phyloP scores from a whole-genome alignment of 2,797 vertebrate genomes.

The Huso huso region DNA sequence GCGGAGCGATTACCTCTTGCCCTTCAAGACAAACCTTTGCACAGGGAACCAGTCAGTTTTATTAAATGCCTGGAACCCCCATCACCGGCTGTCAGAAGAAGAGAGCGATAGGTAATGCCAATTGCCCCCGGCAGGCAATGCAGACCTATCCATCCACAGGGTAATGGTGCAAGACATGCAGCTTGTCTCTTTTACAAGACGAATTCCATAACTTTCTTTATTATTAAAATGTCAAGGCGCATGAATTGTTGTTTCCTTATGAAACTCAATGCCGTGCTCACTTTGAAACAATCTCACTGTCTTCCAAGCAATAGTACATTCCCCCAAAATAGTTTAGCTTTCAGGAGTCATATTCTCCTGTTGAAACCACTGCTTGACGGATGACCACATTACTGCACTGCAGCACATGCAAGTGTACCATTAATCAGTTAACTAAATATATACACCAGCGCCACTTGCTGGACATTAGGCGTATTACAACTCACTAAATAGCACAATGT shows the following conservation, averaged over 20 bases:
- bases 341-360: too few relatives aligned
- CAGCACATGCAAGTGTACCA: too few relatives aligned
- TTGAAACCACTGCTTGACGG: too few relatives aligned
- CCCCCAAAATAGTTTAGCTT: too few relatives aligned
- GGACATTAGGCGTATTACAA: too few relatives aligned
- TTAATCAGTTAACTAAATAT: too few relatives aligned
- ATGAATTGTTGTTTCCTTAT: not conserved
- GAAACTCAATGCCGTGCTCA: not conserved
- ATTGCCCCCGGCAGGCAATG: not conserved
- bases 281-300: too few relatives aligned
- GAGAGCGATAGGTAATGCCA: not conserved
- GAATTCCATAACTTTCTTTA: not conserved
- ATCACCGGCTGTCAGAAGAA: not conserved
- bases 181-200: not conserved
- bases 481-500: too few relatives aligned
- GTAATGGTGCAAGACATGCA: not conserved
- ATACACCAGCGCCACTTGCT: too few relatives aligned
- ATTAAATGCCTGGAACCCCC: not conserved
- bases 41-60: not conserved
- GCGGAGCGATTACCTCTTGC: not conserved
- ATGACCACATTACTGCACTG: too few relatives aligned
- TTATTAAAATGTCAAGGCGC: not conserved
- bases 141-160: not conserved
- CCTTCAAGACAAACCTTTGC: not conserved
- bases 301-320: too few relatives aligned